Percentiles rank a stretch among this genome's conserved stretches.
phyloP scores from a whole-genome alignment of 2,888 invertebrate species.

The Eueremaeus valkanovi region DNA sequence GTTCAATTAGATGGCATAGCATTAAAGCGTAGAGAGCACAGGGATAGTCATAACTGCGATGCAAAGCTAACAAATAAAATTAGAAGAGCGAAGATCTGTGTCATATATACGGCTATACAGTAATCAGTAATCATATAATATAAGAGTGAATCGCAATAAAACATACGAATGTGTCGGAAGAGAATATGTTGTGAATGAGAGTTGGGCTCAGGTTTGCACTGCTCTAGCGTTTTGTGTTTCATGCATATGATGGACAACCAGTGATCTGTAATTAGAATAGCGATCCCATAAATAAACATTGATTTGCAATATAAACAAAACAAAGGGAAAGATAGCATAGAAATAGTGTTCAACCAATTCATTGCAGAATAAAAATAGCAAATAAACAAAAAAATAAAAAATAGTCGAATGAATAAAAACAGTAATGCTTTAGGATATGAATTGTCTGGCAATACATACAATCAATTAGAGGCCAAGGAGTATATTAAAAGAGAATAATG shows the following conservation, averaged over 20 bases:
- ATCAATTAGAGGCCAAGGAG: neutral
- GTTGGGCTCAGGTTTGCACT: too few species aligned
- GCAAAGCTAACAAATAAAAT: slow-evolving; percentile 21
- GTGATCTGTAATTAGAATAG: neutral
- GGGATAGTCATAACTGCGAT: neutral
- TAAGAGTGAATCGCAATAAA: too few species aligned
- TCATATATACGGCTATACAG: too few species aligned
- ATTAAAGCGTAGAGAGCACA: too few species aligned
- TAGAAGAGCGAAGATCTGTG: neutral
- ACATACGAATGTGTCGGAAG: neutral
- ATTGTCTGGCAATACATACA: too few species aligned
- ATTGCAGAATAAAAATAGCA: slow-evolving; percentile 6
- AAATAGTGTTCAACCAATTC: neutral
- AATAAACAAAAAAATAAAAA: slow-evolving; percentile 4
- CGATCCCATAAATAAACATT: slow-evolving; percentile 15
- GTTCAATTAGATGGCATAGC: neutral
- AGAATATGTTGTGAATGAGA: neutral
- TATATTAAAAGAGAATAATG: neutral
- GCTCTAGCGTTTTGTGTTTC: too few species aligned
- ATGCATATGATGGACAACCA: slow-evolving; percentile 15
- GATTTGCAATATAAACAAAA: slow-evolving; percentile 28
- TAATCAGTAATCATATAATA: neutral
- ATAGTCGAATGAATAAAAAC: neutral
- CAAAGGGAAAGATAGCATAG: neutral
- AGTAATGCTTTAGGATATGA: neutral